Evolutionary conservation across 2,797 vertebrate genomes (phyloP).

Genomic region (Dendrocincla fuliginosa): DNA sequence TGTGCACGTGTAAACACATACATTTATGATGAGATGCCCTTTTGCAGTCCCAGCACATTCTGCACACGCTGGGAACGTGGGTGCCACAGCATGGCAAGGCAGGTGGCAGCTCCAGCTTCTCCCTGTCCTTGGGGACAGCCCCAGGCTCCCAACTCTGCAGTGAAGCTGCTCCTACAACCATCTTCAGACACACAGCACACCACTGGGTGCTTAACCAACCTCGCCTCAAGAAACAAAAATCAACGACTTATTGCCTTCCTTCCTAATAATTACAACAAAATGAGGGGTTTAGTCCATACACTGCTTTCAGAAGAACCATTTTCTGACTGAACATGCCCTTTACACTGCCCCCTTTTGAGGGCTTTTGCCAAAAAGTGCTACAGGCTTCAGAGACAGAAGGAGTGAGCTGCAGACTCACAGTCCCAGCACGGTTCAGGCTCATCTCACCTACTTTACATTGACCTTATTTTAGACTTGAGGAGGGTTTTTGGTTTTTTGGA

Average conservation of each 20-base stretch:
- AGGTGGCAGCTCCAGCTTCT: background rate
- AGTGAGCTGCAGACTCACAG: background rate
- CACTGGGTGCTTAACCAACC: background rate
- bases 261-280: background rate
- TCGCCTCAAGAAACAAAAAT: background rate
- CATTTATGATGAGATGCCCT: conserved; percentile 10
- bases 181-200: background rate
- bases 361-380: background rate
- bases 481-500: background rate
- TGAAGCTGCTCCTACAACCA: background rate
- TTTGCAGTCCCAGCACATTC: conserved; percentile 31
- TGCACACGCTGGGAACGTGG: background rate
- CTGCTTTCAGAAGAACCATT: background rate
- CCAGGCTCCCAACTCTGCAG: background rate
- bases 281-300: rapidly evolving
- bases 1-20: background rate
- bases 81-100: background rate
- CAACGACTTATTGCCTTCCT: background rate
- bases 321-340: background rate
- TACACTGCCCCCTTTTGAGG: background rate
- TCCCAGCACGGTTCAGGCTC: background rate
- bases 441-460: background rate
- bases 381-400: background rate
- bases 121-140: background rate
- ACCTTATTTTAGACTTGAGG: background rate